Base-by-base conservation (phyloP, 1,140 invertebrate genomes). In the Camponotus floridanus region DNA sequence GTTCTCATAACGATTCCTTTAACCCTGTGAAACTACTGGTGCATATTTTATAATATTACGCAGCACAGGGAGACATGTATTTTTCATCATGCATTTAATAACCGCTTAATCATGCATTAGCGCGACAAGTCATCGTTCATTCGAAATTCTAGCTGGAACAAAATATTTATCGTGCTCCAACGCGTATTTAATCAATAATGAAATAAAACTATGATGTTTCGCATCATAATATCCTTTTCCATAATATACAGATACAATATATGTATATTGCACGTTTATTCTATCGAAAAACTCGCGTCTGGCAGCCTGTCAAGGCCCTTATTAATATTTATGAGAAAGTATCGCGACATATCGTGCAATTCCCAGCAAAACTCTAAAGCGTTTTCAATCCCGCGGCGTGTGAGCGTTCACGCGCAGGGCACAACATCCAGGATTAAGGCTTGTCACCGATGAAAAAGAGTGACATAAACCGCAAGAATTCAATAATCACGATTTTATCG, bases 241-340 rank as follows among this genome's bases (percentile, higher is more conserved):
- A 6, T 6, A 39, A 42, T 21, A 51, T 71, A 21, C 45, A 45
- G 42, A 45, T 45, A 48, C 13, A 48, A 48, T 51, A 18, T 61
- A 59, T 9, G 51, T 81, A 78, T 48, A 26, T 73, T 57, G 55
- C 36, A 39, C 26, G n/a, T 13, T 55, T 48, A 61, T 62, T 81
- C 51, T 26, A 61, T 83, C 39, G 68, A 31, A 55, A 71, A 59
- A 61, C 55, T 71, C 65, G 36, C 36, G 48, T 18, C 55, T 83
- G 79, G 79, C 79, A 74, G 4, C 55, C 79, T 83, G 79, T 83
- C 79, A 74, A 74, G 68, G 13, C n/a, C 26, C 68, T 73, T 70
- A 83, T 83, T 83, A 83, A 83, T 83, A 83, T 83, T 83, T 83
- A 83, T 83, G 79, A 83, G 68, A 61, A 83, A 62, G 42, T 62